phyloP scores from a whole-genome alignment of 2,113 vertebrate species.

The Ellobius talpinus region DNA sequence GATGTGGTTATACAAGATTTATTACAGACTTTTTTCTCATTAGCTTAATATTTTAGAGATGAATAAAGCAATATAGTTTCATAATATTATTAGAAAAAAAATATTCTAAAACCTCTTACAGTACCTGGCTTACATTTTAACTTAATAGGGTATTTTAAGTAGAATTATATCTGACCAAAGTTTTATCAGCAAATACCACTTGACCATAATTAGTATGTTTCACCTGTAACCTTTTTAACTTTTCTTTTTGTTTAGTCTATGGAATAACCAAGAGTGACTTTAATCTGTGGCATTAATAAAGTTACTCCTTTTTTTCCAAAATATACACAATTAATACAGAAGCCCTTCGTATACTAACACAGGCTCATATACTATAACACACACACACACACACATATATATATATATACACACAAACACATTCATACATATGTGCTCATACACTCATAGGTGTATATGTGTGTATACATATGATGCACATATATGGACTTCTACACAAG shows the following conservation, averaged over 20 bases:
- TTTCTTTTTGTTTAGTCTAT: conserved; percentile 1
- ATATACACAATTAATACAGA: background rate
- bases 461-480: background rate
- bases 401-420: background rate
- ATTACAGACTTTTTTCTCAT: background rate
- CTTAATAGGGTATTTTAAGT: background rate
- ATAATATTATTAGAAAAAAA: background rate
- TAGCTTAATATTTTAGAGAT: background rate
- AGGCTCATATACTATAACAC: background rate
- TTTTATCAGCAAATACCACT: conserved; percentile 6
- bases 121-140: background rate
- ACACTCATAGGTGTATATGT: background rate
- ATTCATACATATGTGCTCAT: background rate
- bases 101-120: background rate
- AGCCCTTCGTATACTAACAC: background rate
- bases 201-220: background rate
- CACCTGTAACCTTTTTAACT: background rate
- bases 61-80: background rate
- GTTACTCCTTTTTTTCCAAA: background rate
- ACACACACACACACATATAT: too few relatives aligned
- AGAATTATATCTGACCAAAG: background rate
- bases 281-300: background rate
- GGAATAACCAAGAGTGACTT: background rate
- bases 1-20: background rate
- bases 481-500: too few relatives aligned